These are phyloP conservation scores for Meloidogyne hapla DNA, from an alignment of 1,140 invertebrate species.

Conservation along the genomic window DNA sequence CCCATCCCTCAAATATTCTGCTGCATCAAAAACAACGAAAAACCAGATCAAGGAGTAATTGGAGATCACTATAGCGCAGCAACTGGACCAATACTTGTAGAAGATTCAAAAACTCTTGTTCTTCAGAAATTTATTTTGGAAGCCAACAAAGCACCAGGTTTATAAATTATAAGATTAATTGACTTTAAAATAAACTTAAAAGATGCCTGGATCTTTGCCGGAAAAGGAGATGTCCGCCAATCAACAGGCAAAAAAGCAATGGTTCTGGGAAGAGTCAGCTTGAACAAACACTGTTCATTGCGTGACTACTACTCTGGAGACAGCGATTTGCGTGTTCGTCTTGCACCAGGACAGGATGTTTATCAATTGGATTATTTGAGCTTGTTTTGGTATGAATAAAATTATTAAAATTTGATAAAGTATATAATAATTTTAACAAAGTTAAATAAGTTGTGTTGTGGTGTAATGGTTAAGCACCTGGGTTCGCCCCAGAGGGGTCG, in stretches of 20 bases:
- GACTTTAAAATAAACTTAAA: neutral
- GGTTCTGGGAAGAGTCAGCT: conserved; percentile 40
- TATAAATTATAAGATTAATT: neutral
- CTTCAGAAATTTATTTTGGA: conserved; percentile 46
- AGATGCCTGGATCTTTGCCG: conserved; percentile 56
- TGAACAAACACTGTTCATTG: conserved; percentile 44
- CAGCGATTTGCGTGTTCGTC: conserved; percentile 41
- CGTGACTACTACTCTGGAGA: conserved; percentile 46
- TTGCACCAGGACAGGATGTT: conserved; percentile 41
- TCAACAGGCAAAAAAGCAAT: conserved; percentile 50
- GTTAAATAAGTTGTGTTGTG: neutral
- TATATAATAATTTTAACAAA: neutral
- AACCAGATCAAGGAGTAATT: conserved; percentile 39
- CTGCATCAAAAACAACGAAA: conserved; percentile 40
- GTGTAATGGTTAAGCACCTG: neutral
- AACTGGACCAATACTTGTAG: conserved; percentile 45
- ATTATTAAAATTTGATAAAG: neutral
- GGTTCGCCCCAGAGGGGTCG: neutral
- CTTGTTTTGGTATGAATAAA: conserved; percentile 37
- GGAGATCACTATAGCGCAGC: conserved; percentile 44
- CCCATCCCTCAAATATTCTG: conserved; percentile 42
- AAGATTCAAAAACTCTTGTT: conserved; percentile 44
- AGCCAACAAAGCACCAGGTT: conserved; percentile 51
- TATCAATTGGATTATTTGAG: conserved; percentile 52
- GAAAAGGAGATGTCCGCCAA: conserved; percentile 43